Evolutionary conservation across 2,888 invertebrate species (phyloP).

Genomic region (Drosophila nigricruria): DNA sequence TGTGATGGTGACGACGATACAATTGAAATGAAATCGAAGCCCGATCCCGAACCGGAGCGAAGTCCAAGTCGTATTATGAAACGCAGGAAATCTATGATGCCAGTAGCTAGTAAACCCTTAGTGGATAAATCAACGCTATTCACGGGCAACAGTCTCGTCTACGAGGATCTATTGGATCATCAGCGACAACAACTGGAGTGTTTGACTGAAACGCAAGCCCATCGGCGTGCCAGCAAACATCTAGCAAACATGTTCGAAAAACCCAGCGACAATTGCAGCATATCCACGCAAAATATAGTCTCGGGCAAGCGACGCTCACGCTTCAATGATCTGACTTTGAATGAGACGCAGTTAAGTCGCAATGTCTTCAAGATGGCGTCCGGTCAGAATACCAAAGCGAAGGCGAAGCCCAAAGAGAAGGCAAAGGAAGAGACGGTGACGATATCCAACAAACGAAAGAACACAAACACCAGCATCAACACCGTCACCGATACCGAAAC

Average conservation of each 20-base stretch:
- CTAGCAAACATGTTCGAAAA: constrained; percentile 75
- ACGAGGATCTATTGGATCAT: constrained; percentile 72
- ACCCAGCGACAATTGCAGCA: constrained; percentile 78
- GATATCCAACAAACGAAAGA: neutral
- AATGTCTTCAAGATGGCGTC: constrained; percentile 51
- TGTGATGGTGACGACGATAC: neutral
- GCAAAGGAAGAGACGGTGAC: neutral
- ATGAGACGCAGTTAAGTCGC: constrained; percentile 67
- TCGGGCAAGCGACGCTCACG: constrained; percentile 81
- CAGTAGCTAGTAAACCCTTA: constrained; percentile 63
- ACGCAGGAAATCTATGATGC: constrained; percentile 71
- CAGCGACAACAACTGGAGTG: constrained; percentile 24
- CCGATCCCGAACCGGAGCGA: neutral
- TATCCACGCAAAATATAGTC: constrained; percentile 84
- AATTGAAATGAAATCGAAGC: neutral
- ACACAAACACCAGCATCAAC: neutral
- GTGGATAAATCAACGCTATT: constrained; percentile 65
- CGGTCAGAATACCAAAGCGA: neutral
- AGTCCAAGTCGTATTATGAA: constrained; percentile 9
- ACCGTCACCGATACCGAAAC: neutral
- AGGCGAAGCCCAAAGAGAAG: constrained; percentile 1
- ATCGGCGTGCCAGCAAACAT: constrained; percentile 34
- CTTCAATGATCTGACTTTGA: constrained; percentile 64
- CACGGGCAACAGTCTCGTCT: constrained; percentile 55
- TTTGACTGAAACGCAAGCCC: constrained; percentile 8